Percentiles rank a stretch among this genome's conserved stretches.
These are phyloP conservation scores for Entomyzon cyanotis DNA, from an alignment of 2,113 vertebrate species.

Conservation along the genomic window DNA sequence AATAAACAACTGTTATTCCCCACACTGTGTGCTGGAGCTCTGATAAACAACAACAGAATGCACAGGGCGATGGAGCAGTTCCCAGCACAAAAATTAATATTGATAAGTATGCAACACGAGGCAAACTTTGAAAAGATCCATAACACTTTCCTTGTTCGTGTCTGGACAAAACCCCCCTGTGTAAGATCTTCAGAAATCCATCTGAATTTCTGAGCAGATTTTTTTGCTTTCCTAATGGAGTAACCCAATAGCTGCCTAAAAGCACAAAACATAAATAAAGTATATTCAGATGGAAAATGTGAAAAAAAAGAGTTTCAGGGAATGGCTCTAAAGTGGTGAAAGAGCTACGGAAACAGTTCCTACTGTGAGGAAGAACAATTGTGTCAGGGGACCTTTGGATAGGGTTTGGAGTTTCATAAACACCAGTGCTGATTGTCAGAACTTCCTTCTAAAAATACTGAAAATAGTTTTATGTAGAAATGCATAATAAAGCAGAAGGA, in stretches of 20 bases:
- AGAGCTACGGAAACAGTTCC: constrained; percentile 48
- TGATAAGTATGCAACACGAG: neutral
- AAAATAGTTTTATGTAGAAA: constrained; percentile 47
- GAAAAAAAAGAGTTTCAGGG: neutral
- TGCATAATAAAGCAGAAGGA: constrained; percentile 19
- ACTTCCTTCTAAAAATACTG: constrained; percentile 60
- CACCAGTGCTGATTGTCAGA: constrained; percentile 37
- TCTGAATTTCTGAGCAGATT: neutral
- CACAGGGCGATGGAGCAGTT: neutral
- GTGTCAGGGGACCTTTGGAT: constrained; percentile 31
- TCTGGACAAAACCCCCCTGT: neutral
- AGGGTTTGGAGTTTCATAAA: constrained; percentile 63
- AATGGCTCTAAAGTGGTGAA: neutral
- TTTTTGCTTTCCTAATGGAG: neutral
- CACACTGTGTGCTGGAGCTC: neutral
- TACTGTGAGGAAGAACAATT: constrained; percentile 57
- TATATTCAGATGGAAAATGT: constrained; percentile 6
- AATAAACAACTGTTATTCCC: constrained; percentile 5
- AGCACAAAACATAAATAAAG: neutral
- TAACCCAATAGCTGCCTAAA: constrained; percentile 1
- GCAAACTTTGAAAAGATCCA: neutral
- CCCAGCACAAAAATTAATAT: neutral
- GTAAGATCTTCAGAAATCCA: neutral
- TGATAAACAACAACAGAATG: neutral
- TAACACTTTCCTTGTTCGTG: neutral